Evolutionary conservation across 2,113 vertebrate genomes (phyloP).

Genomic region (Amblyornis subalaris): DNA sequence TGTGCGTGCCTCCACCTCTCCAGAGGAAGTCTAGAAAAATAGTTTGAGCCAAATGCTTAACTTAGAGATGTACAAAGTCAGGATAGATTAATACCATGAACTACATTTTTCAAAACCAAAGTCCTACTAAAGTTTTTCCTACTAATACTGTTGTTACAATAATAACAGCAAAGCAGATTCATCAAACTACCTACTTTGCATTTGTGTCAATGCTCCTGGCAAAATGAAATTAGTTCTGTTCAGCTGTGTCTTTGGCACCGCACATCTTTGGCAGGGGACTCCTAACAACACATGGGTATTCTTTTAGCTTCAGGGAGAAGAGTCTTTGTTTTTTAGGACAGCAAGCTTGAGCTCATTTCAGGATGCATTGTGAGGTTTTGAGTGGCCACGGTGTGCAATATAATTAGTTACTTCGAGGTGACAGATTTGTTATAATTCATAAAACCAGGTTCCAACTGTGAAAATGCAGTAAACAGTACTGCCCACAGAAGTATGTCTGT

Average conservation of each 20-base stretch:
- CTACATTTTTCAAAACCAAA: neutral
- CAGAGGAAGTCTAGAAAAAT: neutral
- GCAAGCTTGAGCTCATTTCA: neutral
- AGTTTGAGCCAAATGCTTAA: neutral
- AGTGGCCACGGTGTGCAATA: neutral
- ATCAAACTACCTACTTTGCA: neutral
- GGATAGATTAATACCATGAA: neutral
- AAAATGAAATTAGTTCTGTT: constrained; percentile 8
- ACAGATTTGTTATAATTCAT: neutral
- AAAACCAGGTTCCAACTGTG: neutral
- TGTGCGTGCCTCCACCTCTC: neutral
- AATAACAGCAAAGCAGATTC: neutral
- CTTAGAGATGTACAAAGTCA: neutral
- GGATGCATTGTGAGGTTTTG: neutral
- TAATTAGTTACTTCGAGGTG: neutral
- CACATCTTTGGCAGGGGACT: neutral
- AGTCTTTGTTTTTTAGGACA: neutral
- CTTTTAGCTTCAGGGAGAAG: neutral
- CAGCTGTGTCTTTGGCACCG: constrained; percentile 1
- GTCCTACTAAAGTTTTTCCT: neutral
- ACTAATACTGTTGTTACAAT: neutral
- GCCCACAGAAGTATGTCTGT: neutral
- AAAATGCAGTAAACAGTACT: neutral
- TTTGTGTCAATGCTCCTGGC: neutral
- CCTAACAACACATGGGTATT: neutral